phyloP scores from a whole-genome alignment of 2,888 invertebrate species.

The Parnassius orleans region DNA sequence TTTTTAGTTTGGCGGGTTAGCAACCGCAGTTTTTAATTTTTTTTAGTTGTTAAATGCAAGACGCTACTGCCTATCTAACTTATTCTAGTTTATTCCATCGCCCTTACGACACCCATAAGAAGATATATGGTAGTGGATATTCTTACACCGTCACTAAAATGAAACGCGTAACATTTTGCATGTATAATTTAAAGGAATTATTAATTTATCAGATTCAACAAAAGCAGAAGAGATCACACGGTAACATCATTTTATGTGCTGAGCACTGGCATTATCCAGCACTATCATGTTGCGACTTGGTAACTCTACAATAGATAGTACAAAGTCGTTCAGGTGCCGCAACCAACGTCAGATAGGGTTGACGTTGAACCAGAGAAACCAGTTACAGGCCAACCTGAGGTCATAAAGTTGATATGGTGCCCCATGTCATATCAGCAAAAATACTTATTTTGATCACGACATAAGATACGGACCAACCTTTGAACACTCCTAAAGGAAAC shows the following conservation, averaged over 20 bases:
- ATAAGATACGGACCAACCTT: slow-evolving; percentile 87
- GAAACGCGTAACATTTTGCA: too few species aligned
- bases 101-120: too few species aligned
- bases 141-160: too few species aligned
- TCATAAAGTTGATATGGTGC: slow-evolving; percentile 53
- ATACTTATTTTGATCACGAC: slow-evolving; percentile 73
- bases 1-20: too few species aligned
- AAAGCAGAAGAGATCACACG: slow-evolving; percentile 58
- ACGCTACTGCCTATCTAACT: too few species aligned
- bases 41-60: too few species aligned
- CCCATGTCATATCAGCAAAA: slow-evolving; percentile 67
- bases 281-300: slow-evolving; percentile 72
- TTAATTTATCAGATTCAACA: slow-evolving; percentile 47
- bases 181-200: too few species aligned
- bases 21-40: too few species aligned
- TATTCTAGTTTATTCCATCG: too few species aligned
- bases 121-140: too few species aligned
- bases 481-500: slow-evolving; percentile 80
- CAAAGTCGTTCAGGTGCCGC: slow-evolving; percentile 75
- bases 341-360: slow-evolving; percentile 47
- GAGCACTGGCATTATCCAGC: slow-evolving; percentile 61
- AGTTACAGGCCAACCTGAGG: slow-evolving; percentile 34
- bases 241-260: slow-evolving; percentile 71
- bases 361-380: slow-evolving; percentile 38
- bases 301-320: slow-evolving; percentile 76